Percentiles rank a stretch among this genome's conserved stretches.
Evolutionary conservation across 1,140 invertebrate species (phyloP).

Genomic region (Colletes latitarsis): DNA sequence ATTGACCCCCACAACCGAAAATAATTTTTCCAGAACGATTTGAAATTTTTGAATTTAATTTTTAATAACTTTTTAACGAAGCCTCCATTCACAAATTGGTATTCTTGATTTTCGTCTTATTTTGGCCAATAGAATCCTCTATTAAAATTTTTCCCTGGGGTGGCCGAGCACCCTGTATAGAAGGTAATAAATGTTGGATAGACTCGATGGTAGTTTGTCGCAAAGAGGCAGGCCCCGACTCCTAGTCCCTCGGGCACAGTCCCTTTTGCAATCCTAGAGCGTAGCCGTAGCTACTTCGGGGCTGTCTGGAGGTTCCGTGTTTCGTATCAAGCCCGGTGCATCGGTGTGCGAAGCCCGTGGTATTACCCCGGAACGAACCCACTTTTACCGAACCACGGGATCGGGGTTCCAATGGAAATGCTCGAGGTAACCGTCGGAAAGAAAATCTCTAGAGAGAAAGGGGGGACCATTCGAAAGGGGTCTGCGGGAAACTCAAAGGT

Average conservation of each 20-base stretch:
- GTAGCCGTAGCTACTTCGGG: constrained; percentile 25
- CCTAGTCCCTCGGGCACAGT: constrained; percentile 7
- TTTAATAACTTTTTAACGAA: too few relatives aligned
- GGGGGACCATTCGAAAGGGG: background rate
- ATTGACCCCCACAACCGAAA: too few relatives aligned
- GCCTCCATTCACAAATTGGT: too few relatives aligned
- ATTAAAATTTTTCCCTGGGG: too few relatives aligned
- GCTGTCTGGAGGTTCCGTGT: constrained; percentile 1
- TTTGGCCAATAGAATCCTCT: too few relatives aligned
- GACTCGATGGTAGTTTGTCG: background rate
- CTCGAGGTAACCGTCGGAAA: constrained; percentile 44
- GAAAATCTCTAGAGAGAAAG: constrained; percentile 56
- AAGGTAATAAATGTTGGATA: too few relatives aligned
- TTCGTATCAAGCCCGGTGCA: background rate
- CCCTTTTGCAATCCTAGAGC: constrained; percentile 37
- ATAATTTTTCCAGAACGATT: too few relatives aligned
- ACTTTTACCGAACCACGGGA: background rate
- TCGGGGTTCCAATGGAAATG: constrained; percentile 35
- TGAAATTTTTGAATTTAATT: too few relatives aligned
- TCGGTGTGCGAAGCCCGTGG: constrained; percentile 18
- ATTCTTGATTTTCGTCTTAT: too few relatives aligned
- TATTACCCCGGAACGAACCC: constrained; percentile 2
- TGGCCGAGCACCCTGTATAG: too few relatives aligned
- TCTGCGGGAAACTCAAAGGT: constrained; percentile 32
- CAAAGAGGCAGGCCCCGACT: background rate